Conservation (phyloP, 2,888 invertebrate species). For the Cremastinae sp. region DNA sequence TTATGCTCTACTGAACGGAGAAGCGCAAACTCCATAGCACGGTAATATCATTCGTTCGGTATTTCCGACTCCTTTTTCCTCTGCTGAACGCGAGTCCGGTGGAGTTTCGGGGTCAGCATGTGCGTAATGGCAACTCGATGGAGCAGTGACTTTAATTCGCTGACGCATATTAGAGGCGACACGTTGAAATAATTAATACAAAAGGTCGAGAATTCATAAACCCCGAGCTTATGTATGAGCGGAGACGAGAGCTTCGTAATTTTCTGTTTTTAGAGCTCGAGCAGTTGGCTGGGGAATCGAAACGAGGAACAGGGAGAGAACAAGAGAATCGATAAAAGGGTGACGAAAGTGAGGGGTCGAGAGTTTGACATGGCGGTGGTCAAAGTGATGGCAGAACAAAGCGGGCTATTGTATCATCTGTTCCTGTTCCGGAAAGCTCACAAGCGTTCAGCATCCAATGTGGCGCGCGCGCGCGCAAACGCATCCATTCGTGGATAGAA, state of each 20-base stretch:
- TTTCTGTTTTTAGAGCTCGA: constrained; percentile 54
- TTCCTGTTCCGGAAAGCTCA: constrained; percentile 61
- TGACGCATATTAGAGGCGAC: constrained; percentile 39
- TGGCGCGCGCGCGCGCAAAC: neutral
- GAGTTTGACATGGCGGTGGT: constrained; percentile 63
- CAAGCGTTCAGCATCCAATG: constrained; percentile 18
- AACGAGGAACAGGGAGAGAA: constrained; percentile 39
- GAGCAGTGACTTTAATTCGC: constrained; percentile 39
- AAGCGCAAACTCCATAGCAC: too few species aligned
- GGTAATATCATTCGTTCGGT: too few species aligned
- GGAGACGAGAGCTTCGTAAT: constrained; percentile 43
- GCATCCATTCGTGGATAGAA: constrained; percentile 23
- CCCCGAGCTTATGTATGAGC: constrained; percentile 11
- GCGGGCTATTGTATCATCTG: constrained; percentile 62
- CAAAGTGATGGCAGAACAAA: constrained; percentile 61
- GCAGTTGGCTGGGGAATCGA: constrained; percentile 46
- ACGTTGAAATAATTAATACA: constrained; percentile 58
- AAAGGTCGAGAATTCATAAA: constrained; percentile 49
- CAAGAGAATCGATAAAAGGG: constrained; percentile 62
- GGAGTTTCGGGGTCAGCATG: too few species aligned
- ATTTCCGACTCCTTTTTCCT: too few species aligned
- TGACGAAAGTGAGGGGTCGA: constrained; percentile 60
- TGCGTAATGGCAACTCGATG: constrained; percentile 14
- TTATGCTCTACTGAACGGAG: too few species aligned
- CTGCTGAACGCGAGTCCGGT: neutral